Percentiles rank a stretch among this genome's conserved stretches.
These are phyloP conservation scores for Chlamydotis undulata DNA, from an alignment of 2,113 vertebrate species.

Conservation along the genomic window DNA sequence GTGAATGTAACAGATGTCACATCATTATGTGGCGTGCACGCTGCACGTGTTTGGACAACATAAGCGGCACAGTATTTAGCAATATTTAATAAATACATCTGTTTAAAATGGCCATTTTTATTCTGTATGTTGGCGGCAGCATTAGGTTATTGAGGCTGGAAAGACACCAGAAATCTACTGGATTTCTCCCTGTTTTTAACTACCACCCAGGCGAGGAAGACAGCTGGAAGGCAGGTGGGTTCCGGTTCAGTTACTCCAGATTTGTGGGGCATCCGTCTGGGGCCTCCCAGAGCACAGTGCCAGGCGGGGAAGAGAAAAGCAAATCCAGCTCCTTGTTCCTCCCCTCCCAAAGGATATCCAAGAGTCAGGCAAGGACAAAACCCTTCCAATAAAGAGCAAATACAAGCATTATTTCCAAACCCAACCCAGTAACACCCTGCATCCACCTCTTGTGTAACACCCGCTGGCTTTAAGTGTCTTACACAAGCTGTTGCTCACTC, in stretches of 20 bases:
- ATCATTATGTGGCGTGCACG: accelerated
- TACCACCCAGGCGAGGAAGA: background rate
- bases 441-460: slow-evolving; percentile 50
- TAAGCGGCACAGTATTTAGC: background rate
- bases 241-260: background rate
- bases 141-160: background rate
- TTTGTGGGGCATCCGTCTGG: background rate
- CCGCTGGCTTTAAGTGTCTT: slow-evolving; percentile 50
- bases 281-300: too few species aligned
- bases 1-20: accelerated
- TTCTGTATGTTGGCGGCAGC: background rate
- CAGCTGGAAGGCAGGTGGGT: background rate
- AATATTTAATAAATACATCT: slow-evolving; percentile 1
- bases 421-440: background rate
- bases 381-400: background rate
- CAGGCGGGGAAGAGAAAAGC: background rate
- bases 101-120: background rate
- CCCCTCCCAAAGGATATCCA: background rate
- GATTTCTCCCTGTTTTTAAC: background rate
- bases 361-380: background rate
- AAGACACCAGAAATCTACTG: background rate
- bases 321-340: background rate
- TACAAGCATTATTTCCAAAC: background rate
- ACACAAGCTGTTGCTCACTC: slow-evolving; percentile 47
- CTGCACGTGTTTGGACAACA: background rate